Evolutionary conservation across 2,113 vertebrate genomes (phyloP).

Genomic region (Malurus melanocephalus): DNA sequence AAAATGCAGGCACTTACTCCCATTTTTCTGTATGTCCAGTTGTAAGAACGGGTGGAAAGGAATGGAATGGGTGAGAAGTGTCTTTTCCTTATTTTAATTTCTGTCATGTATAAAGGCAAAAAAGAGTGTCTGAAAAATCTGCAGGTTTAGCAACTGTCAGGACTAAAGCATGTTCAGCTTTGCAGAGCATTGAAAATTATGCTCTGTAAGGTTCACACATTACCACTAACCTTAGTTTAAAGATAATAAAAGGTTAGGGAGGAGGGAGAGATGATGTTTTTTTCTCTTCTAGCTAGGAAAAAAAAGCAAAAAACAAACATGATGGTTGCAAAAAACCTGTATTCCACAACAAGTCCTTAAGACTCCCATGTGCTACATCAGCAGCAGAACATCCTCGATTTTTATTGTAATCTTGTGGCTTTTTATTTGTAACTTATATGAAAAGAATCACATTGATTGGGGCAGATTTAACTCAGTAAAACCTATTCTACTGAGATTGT

Average conservation of each 20-base stretch:
- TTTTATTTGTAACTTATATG: slow-evolving; percentile 97
- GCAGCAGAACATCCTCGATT: slow-evolving; percentile 69
- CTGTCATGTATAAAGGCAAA: background rate
- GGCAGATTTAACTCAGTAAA: slow-evolving; percentile 97
- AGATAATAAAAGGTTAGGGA: slow-evolving; percentile 41
- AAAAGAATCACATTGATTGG: slow-evolving; percentile 96
- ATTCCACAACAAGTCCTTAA: slow-evolving; percentile 77
- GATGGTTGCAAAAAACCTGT: slow-evolving; percentile 63
- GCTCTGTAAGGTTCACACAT: slow-evolving; percentile 1
- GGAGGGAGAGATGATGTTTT: background rate
- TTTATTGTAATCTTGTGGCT: slow-evolving; percentile 88
- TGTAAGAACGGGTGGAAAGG: background rate
- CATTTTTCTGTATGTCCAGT: background rate
- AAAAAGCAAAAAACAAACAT: slow-evolving; percentile 66
- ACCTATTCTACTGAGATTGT: slow-evolving; percentile 91
- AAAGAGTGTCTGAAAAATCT: background rate
- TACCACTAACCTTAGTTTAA: slow-evolving; percentile 24
- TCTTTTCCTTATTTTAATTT: background rate
- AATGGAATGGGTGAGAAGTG: background rate
- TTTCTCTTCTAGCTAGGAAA: slow-evolving; percentile 34
- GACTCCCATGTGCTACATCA: slow-evolving; percentile 73
- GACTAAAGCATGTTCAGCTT: background rate
- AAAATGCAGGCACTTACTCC: background rate
- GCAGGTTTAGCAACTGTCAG: slow-evolving; percentile 15
- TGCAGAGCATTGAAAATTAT: slow-evolving; percentile 46